phyloP scores from a whole-genome alignment of 1,140 invertebrate genomes.

The Hyles euphorbiae region DNA sequence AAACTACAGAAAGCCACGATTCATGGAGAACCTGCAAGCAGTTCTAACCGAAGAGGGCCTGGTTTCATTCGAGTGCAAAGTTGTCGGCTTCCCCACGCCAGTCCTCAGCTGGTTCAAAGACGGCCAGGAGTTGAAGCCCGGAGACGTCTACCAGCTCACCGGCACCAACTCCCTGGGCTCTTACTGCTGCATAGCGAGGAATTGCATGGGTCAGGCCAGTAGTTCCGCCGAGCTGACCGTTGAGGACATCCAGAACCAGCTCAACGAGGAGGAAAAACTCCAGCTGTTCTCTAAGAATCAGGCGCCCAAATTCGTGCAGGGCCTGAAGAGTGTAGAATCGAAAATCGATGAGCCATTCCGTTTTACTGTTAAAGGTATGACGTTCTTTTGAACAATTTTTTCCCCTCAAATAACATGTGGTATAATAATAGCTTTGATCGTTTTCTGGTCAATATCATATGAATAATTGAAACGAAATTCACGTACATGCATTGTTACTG shows the following conservation, averaged over 20 bases:
- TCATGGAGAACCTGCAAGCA: constrained; percentile 91
- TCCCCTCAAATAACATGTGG: too few species aligned
- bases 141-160: constrained; percentile 93
- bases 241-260: constrained; percentile 92
- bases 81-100: constrained; percentile 92
- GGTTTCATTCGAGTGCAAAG: constrained; percentile 95
- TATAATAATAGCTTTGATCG: too few species aligned
- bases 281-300: constrained; percentile 85
- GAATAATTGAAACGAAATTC: too few species aligned
- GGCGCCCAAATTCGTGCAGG: constrained; percentile 88
- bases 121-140: constrained; percentile 91
- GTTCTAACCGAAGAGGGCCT: constrained; percentile 92
- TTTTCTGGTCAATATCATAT: too few species aligned
- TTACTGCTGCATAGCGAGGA: constrained; percentile 93
- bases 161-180: constrained; percentile 92
- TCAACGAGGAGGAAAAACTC: constrained; percentile 89
- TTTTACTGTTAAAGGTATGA: constrained; percentile 84
- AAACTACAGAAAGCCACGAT: constrained; percentile 91
- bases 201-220: constrained; percentile 93
- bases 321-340: constrained; percentile 87
- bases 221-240: constrained; percentile 91
- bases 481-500: too few species aligned
- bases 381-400: background rate
- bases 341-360: constrained; percentile 88
- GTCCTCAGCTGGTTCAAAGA: constrained; percentile 93